Conservation (phyloP, 2,888 invertebrate species). For the Tetranychus piercei region DNA sequence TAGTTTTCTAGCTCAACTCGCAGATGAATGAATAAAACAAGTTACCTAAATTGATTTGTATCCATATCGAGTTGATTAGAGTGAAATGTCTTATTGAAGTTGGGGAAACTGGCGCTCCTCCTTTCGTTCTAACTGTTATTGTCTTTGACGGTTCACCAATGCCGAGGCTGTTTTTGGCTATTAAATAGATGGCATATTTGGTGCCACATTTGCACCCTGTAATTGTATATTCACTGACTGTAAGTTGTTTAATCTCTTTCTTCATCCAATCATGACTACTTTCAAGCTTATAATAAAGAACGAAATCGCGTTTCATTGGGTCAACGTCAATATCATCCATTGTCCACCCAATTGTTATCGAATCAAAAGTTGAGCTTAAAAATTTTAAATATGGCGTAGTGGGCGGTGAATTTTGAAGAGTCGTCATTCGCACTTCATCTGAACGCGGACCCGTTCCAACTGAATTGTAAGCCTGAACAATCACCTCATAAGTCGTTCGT, state of each 20-base stretch:
- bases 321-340: slow-evolving; percentile 15
- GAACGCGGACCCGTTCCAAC: slow-evolving; percentile 33
- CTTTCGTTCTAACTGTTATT: slow-evolving; percentile 19
- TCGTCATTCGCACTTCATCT: slow-evolving; percentile 34
- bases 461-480: slow-evolving; percentile 33
- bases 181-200: slow-evolving; percentile 26
- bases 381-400: slow-evolving; percentile 19
- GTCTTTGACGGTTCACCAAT: slow-evolving; percentile 26
- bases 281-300: slow-evolving; percentile 16
- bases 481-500: slow-evolving; percentile 33
- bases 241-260: not conserved
- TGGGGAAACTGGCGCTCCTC: slow-evolving; percentile 26
- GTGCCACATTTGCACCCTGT: slow-evolving; percentile 23
- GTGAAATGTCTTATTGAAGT: slow-evolving; percentile 22
- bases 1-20: too few species aligned
- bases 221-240: slow-evolving; percentile 17
- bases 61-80: slow-evolving; percentile 22
- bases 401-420: slow-evolving; percentile 23
- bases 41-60: slow-evolving; percentile 28
- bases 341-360: slow-evolving; percentile 24
- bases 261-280: slow-evolving; percentile 4
- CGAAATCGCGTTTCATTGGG: slow-evolving; percentile 19
- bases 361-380: slow-evolving; percentile 22
- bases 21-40: too few species aligned
- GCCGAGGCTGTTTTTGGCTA: slow-evolving; percentile 26